A percentile compares a stretch with the other conserved stretches of the same genome.
Evolutionary conservation across 1,140 invertebrate genomes (phyloP).

Genomic region (Paramacrobiotus metropolitanus): DNA sequence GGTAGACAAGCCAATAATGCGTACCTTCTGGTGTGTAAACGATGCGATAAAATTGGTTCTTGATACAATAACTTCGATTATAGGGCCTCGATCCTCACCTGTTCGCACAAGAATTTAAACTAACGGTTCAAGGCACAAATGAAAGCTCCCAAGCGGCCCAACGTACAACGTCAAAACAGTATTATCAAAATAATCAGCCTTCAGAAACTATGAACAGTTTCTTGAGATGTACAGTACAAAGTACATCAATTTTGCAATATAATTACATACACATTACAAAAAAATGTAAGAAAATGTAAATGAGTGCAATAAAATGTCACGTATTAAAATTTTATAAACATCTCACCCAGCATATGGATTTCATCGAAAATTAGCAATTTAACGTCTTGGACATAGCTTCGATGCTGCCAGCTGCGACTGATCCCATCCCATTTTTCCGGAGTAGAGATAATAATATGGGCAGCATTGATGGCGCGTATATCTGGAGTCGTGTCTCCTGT

Average conservation of each 20-base stretch:
- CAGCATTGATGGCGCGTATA: slow-evolving; percentile 48
- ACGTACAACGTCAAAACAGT: neutral
- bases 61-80: slow-evolving; percentile 40
- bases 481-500: slow-evolving; percentile 90
- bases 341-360: slow-evolving; percentile 83
- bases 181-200: neutral
- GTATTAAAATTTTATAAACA: slow-evolving; percentile 44
- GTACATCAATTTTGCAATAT: too few relatives aligned
- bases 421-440: slow-evolving; percentile 99
- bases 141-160: neutral
- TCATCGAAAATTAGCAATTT: slow-evolving; percentile 90
- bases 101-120: slow-evolving; percentile 4
- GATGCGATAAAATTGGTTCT: slow-evolving; percentile 69
- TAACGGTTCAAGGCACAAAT: neutral
- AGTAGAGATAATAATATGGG: slow-evolving; percentile 87
- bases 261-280: too few relatives aligned
- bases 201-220: neutral
- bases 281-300: too few relatives aligned
- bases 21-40: slow-evolving; percentile 44
- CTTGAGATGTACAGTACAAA: neutral
- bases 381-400: slow-evolving; percentile 76
- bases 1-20: slow-evolving; percentile 85
- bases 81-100: slow-evolving; percentile 38
- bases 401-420: slow-evolving; percentile 83
- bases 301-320: too few relatives aligned